Evolutionary conservation across 53 echinoderm and acorn worm genomes (phyloP).

Genomic region (Arbacia lixula): DNA sequence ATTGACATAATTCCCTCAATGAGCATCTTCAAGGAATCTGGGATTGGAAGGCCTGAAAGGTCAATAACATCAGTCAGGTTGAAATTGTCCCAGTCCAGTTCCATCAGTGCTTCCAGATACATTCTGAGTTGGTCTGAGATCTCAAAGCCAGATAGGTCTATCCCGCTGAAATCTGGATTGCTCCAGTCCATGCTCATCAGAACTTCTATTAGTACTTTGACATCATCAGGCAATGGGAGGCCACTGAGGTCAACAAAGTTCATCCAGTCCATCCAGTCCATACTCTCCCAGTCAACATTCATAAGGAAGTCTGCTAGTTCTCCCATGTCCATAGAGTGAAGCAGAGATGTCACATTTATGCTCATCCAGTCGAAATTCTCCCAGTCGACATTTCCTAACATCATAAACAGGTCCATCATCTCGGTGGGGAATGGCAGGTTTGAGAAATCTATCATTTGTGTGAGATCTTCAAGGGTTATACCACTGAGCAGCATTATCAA

Average conservation of each 20-base stretch:
- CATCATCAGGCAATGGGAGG: not conserved
- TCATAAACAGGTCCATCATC: not conserved
- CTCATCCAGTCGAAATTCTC: conserved; percentile 24
- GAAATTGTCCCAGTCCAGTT: conserved; percentile 31
- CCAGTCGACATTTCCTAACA: not conserved
- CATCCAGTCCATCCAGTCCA: not conserved
- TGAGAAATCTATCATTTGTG: not conserved
- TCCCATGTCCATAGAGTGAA: no score
- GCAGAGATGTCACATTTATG: not conserved
- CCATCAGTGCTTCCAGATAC: conserved; percentile 7
- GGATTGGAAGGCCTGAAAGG: conserved; percentile 6
- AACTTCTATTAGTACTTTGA: not conserved
- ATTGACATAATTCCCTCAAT: not conserved
- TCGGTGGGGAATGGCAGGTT: not conserved
- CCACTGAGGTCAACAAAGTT: not conserved
- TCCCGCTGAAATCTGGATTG: not conserved
- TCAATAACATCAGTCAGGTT: conserved; percentile 1
- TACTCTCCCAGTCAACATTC: not conserved
- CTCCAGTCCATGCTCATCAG: not conserved
- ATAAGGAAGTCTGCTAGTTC: not conserved
- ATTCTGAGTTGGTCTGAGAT: conserved; percentile 19
- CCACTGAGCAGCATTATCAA: no score
- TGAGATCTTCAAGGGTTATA: no score
- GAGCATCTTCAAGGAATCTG: not conserved
- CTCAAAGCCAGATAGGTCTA: conserved; percentile 24